Percentiles rank a stretch among this genome's conserved stretches.
These are phyloP conservation scores for Eremobia ochroleuca DNA, from an alignment of 2,888 invertebrate species.

Conservation along the genomic window DNA sequence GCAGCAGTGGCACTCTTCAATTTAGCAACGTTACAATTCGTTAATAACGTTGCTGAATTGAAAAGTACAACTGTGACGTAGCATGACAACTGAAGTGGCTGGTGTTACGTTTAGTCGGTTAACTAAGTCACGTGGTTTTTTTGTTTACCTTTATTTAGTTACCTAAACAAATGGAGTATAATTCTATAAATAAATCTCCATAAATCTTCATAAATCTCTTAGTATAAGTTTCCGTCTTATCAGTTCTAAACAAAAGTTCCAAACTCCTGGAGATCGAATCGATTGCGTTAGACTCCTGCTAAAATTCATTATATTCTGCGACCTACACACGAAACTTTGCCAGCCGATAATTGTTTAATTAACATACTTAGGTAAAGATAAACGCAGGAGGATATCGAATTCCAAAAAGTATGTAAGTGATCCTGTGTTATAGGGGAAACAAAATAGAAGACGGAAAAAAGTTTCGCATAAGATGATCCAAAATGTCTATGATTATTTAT, in stretches of 20 bases:
- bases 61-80: too few relatives aligned
- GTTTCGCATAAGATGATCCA: neutral
- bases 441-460: neutral
- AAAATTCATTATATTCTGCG: conserved; percentile 26
- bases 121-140: too few relatives aligned
- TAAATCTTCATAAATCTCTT: conserved; percentile 2
- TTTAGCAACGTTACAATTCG: too few relatives aligned
- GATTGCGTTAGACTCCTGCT: conserved; percentile 11
- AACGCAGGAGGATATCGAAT: neutral
- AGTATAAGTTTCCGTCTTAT: conserved; percentile 25
- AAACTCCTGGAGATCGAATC: conserved; percentile 24
- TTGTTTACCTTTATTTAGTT: too few relatives aligned
- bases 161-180: too few relatives aligned
- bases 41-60: too few relatives aligned
- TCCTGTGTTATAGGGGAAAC: neutral
- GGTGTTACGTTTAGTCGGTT: too few relatives aligned
- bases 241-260: conserved; percentile 41
- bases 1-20: too few relatives aligned
- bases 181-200: conserved; percentile 18
- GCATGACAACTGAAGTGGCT: too few relatives aligned
- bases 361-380: conserved; percentile 38
- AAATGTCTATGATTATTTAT: neutral
- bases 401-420: conserved; percentile 30
- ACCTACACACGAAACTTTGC: conserved; percentile 29
- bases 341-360: conserved; percentile 48